phyloP scores from a whole-genome alignment of 2,888 invertebrate genomes.

The Dryocosmus kuriphilus region DNA sequence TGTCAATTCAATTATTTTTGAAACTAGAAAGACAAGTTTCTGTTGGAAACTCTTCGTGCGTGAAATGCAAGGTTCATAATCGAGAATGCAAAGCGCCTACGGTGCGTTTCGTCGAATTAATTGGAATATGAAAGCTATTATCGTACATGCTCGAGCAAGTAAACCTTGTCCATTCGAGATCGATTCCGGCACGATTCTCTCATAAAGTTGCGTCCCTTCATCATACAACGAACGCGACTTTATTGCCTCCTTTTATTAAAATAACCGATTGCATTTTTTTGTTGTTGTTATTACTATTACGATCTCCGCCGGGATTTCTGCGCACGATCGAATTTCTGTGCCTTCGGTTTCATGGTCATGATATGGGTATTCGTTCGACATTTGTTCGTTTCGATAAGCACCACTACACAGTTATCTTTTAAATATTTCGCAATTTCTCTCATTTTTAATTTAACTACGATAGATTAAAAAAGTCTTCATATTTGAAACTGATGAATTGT shows the following conservation, averaged over 20 bases:
- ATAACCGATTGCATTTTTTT: background rate
- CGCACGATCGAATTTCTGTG: background rate
- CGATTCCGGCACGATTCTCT: constrained; percentile 4
- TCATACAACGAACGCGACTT: background rate
- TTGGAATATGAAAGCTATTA: constrained; percentile 2
- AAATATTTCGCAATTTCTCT: too few relatives aligned
- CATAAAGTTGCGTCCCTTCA: constrained; percentile 1
- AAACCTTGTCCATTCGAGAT: constrained; percentile 2
- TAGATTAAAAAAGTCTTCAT: too few relatives aligned
- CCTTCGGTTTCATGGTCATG: background rate
- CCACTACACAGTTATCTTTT: too few relatives aligned
- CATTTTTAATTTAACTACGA: too few relatives aligned
- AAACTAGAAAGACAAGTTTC: background rate
- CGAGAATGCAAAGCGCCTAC: background rate
- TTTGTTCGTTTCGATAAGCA: too few relatives aligned
- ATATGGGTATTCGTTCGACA: too few relatives aligned
- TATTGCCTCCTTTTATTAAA: background rate
- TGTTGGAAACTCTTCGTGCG: background rate
- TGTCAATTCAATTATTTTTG: background rate
- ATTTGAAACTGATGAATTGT: too few relatives aligned
- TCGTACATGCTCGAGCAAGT: background rate
- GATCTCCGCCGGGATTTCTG: background rate
- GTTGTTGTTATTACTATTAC: background rate
- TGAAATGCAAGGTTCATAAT: background rate
- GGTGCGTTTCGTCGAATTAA: background rate